A percentile compares a stretch with the other conserved stretches of the same genome.
phyloP scores from a whole-genome alignment of 2,113 vertebrate species.

The Cygnus buccinator region DNA sequence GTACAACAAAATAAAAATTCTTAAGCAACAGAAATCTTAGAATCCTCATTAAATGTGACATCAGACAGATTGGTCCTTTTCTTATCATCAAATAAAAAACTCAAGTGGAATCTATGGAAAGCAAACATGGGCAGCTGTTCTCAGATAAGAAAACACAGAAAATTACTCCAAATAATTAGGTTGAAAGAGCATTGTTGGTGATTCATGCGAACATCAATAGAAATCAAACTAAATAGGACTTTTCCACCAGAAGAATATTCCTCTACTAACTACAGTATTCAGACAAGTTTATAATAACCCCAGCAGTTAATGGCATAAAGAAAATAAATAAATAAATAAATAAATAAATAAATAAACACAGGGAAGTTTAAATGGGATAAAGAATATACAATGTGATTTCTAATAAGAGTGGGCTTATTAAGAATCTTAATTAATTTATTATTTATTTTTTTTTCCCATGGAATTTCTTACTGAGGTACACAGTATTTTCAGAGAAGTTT shows the following conservation, averaged over 20 bases:
- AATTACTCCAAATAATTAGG: neutral
- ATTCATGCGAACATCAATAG: neutral
- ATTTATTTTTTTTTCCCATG: neutral
- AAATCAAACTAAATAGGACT: neutral
- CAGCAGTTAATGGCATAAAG: neutral
- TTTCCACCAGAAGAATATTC: neutral
- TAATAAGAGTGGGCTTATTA: neutral
- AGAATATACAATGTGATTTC: neutral
- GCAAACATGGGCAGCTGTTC: accelerated
- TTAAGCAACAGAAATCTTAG: neutral
- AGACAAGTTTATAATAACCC: neutral
- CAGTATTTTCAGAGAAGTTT: neutral
- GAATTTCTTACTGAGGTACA: neutral
- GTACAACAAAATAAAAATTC: neutral
- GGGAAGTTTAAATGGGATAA: neutral
- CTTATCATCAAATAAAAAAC: neutral
- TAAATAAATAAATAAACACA: neutral
- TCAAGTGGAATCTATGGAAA: neutral
- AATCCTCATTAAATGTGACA: neutral
- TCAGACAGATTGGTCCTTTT: neutral
- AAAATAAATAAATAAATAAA: no score
- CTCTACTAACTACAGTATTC: neutral
- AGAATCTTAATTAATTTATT: neutral
- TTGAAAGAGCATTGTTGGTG: neutral
- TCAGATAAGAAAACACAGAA: neutral